Base-by-base conservation (phyloP, 2,888 invertebrate genomes). In the Phaedon cochleariae region DNA sequence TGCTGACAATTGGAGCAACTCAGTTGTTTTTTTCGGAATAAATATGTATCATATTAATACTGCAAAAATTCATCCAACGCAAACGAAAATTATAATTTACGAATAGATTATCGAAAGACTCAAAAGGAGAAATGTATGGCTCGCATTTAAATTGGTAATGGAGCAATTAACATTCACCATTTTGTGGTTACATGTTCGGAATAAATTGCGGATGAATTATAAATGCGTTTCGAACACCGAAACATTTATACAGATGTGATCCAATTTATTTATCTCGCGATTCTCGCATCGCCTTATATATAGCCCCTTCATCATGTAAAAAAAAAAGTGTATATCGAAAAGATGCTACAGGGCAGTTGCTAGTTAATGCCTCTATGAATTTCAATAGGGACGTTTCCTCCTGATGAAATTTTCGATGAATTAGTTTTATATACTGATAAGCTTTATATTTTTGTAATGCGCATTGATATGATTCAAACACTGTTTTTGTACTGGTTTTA, bases 141-240 rank as follows among this genome's bases (percentile, higher is more conserved):
- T 64, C 62, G 65, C 65, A 75, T 75, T 76, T 75, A 74, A 76
- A 76, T 75, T 75, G 75, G 68, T 74, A 76, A 75, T 75, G 69
- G 72, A 51, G 68, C 70, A 73, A 75, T 76, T 76, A 75, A 70
- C 73, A 75, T 74, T 73, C 68, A 65, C 65, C 70, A 70, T 74
- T 74, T 72, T 68, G 69, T 71, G 72, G 72, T 68, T 71, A 67
- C 74, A 73, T 73, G 76, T 73, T 69, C 65, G 53, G 74, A 73
- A 76, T 74, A 73, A 73, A 73, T 74, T 74, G 71, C 67, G 64
- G 69, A 72, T 72, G 68, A 74, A 68, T 75, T 74, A 69, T 67
- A 73, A 67, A 67, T 68, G 63, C 45, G 65, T 64, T 65, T 58
- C 64, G 59, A 54, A 62, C 61, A 68, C 52, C 64, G 41, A 63